Evolutionary conservation across 37 sponge, comb jelly and placozoan genomes (phyloP).

Genomic region (Diacarnus erythraeanus): DNA sequence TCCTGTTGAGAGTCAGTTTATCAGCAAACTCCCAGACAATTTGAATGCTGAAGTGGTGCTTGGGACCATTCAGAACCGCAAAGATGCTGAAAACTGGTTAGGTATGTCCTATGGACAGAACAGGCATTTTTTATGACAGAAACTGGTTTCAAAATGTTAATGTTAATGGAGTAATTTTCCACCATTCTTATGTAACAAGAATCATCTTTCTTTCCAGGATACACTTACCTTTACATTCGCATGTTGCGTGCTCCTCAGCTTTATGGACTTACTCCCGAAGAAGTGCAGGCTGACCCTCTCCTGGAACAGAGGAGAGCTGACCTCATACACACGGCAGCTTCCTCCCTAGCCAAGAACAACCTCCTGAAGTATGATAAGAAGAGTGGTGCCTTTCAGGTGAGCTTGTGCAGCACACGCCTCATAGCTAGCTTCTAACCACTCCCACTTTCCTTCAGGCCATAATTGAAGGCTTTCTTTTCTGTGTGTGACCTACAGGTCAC

Average conservation of each 20-base stretch:
- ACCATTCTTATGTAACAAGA: no score
- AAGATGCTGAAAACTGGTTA: constrained; percentile 97
- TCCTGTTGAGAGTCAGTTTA: constrained; percentile 98
- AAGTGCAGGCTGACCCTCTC: constrained; percentile 69
- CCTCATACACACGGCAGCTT: constrained; percentile 97
- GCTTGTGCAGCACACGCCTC: background rate
- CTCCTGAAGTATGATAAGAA: constrained; percentile 95
- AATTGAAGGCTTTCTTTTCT: background rate
- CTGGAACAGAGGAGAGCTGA: constrained; percentile 90
- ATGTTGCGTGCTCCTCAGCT: constrained; percentile 91
- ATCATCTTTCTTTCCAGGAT: constrained; percentile 54
- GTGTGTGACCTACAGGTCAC: constrained; percentile 75
- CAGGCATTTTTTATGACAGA: background rate
- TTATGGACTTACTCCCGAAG: constrained; percentile 85
- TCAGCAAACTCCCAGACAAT: constrained; percentile 85
- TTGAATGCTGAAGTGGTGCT: constrained; percentile 98
- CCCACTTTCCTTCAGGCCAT: background rate
- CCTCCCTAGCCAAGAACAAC: constrained; percentile 81
- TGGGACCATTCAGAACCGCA: constrained; percentile 90
- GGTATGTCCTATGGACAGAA: constrained; percentile 36
- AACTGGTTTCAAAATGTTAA: no score
- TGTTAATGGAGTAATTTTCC: no score
- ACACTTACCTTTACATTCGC: constrained; percentile 96
- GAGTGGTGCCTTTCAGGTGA: constrained; percentile 91
- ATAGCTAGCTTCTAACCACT: background rate